A percentile compares a stretch with the other conserved stretches of the same genome.
These are phyloP conservation scores for Patella vulgata DNA, from an alignment of 1,140 invertebrate species.

Conservation along the genomic window DNA sequence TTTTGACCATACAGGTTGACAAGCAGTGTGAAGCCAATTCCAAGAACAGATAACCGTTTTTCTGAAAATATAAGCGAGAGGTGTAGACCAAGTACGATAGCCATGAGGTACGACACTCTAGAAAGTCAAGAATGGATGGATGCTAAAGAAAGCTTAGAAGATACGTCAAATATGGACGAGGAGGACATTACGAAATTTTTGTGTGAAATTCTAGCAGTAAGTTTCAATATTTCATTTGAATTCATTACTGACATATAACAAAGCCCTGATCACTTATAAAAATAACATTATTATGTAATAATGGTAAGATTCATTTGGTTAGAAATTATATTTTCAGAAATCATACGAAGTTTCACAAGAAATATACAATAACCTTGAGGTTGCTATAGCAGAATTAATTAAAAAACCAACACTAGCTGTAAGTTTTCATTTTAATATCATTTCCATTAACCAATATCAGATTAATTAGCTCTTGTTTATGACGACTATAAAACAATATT, in stretches of 20 bases:
- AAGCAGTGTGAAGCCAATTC: constrained; percentile 36
- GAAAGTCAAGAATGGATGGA: constrained; percentile 57
- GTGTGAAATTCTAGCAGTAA: constrained; percentile 51
- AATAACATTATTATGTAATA: no score
- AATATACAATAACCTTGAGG: constrained; percentile 35
- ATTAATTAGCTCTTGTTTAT: no score
- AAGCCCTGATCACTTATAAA: no score
- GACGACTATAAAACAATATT: no score
- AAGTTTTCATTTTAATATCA: no score
- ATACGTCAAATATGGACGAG: constrained; percentile 45
- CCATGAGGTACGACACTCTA: constrained; percentile 48
- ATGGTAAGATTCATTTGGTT: no score
- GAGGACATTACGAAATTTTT: constrained; percentile 46
- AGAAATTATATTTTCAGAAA: constrained; percentile 35
- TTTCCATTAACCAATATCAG: no score
- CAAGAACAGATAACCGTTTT: constrained; percentile 41
- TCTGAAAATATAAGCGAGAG: constrained; percentile 57
- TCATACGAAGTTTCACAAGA: constrained; percentile 32
- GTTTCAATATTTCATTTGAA: no score
- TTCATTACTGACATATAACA: no score
- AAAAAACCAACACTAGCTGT: constrained; percentile 42
- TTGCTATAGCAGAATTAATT: constrained; percentile 39
- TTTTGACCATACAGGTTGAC: constrained; percentile 41
- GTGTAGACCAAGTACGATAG: constrained; percentile 55
- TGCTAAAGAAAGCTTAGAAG: constrained; percentile 58